A percentile compares a stretch with the other conserved stretches of the same genome.
Conservation (phyloP, 2,888 invertebrate species). For the Harpalus rubripes region DNA sequence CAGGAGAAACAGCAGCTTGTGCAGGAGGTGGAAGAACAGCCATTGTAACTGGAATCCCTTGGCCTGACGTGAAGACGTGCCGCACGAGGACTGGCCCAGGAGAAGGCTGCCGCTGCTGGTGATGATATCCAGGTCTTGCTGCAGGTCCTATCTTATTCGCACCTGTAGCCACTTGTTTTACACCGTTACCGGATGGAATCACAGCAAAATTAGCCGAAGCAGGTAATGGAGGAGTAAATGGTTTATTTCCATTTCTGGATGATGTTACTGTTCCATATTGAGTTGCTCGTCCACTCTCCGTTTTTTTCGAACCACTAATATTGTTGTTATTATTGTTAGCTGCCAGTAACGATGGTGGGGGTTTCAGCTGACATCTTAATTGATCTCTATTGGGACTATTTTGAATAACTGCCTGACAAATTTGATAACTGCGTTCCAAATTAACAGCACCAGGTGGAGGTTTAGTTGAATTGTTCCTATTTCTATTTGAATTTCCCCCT, state of each 20-base stretch:
- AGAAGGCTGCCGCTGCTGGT: conserved; percentile 80
- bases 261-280: conserved; percentile 77
- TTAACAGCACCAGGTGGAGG: conserved; percentile 95
- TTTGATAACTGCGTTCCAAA: conserved; percentile 96
- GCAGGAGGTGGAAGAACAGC: conserved; percentile 78
- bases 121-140: conserved; percentile 77
- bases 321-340: conserved; percentile 68
- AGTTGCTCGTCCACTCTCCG: conserved; percentile 74
- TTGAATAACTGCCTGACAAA: conserved; percentile 95
- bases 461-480: conserved; percentile 82
- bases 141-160: conserved; percentile 74
- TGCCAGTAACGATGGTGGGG: conserved; percentile 88
- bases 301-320: conserved; percentile 68
- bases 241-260: conserved; percentile 74
- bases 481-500: conserved; percentile 74
- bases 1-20: conserved; percentile 75
- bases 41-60: conserved; percentile 81
- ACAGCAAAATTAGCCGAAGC: conserved; percentile 73
- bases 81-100: conserved; percentile 83
- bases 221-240: conserved; percentile 76
- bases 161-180: conserved; percentile 74
- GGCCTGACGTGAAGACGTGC: conserved; percentile 81
- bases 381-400: conserved; percentile 95
- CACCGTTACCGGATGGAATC: conserved; percentile 63
- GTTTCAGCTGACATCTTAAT: conserved; percentile 89